Evolutionary conservation across 1,140 invertebrate genomes (phyloP).

Genomic region (Dolichoris vasculosae): DNA sequence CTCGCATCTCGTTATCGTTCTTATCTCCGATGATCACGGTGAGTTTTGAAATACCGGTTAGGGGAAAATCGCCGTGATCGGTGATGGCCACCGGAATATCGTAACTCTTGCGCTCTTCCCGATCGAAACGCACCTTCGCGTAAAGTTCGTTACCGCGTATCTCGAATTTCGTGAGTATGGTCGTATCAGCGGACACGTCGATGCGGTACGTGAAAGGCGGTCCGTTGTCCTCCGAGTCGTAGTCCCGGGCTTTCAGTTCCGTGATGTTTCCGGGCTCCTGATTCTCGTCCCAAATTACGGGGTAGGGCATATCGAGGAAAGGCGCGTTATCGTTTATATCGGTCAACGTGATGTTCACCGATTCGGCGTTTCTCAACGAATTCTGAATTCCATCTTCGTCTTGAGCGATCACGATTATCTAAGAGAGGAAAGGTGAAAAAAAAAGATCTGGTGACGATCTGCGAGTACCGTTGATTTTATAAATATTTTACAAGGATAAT

Average conservation of each 20-base stretch:
- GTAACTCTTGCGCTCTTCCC: constrained; percentile 91
- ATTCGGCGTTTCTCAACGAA: constrained; percentile 78
- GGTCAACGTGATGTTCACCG: constrained; percentile 83
- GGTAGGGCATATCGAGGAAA: constrained; percentile 84
- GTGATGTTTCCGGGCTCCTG: constrained; percentile 81
- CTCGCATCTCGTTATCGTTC: constrained; percentile 90
- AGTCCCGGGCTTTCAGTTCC: constrained; percentile 84
- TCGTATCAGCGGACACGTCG: constrained; percentile 79
- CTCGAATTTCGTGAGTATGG: constrained; percentile 83
- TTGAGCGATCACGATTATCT: constrained; percentile 87
- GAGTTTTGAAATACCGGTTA: constrained; percentile 84
- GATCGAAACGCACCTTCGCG: constrained; percentile 86
- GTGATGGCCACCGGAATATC: constrained; percentile 90
- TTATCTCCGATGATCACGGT: constrained; percentile 91
- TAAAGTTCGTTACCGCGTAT: constrained; percentile 78
- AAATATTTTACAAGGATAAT: too few relatives aligned
- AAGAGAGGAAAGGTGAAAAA: too few relatives aligned
- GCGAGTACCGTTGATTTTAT: not conserved
- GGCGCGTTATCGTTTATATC: constrained; percentile 95
- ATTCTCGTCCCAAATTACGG: constrained; percentile 89
- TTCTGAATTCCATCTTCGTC: constrained; percentile 84
- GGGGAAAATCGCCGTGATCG: constrained; percentile 83
- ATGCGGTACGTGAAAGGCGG: constrained; percentile 86
- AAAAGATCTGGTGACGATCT: too few relatives aligned
- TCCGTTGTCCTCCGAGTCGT: constrained; percentile 85